A percentile compares a stretch with the other conserved stretches of the same genome.
phyloP scores from a whole-genome alignment of 2,797 vertebrate genomes.

The Graptemys geographica region DNA sequence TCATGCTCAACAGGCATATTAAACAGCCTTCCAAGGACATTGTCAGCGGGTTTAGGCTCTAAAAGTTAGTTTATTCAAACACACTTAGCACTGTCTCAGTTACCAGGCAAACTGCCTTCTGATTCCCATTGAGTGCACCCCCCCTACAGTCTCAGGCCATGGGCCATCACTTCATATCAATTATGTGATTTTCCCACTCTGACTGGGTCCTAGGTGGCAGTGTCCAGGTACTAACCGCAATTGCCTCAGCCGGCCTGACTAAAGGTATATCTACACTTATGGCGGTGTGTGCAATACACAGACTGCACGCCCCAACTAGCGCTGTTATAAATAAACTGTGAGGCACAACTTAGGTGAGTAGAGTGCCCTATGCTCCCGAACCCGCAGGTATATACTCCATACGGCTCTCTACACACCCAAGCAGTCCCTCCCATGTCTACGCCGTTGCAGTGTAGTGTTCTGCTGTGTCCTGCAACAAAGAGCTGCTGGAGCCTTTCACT shows the following conservation, averaged over 20 bases:
- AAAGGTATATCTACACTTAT: background rate
- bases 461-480: background rate
- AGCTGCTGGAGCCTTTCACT: background rate
- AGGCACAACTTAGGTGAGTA: background rate
- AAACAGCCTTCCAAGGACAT: background rate
- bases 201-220: background rate
- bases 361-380: background rate
- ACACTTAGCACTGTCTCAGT: background rate
- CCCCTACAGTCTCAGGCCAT: background rate
- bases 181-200: background rate
- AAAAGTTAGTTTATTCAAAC: constrained; percentile 24
- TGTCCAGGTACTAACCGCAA: background rate
- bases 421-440: background rate
- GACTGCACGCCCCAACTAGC: background rate
- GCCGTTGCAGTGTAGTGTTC: background rate
- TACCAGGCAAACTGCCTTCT: background rate
- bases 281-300: no score
- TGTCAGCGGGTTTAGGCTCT: constrained; percentile 3
- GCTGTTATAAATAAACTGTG: background rate
- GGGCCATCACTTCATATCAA: background rate
- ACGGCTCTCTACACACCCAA: background rate
- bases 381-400: no score
- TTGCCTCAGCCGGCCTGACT: background rate
- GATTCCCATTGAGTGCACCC: no score
- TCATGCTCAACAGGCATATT: background rate